These are phyloP conservation scores for Craseonycteris thonglongyai DNA, from an alignment of 2,113 vertebrate species.

Conservation along the genomic window DNA sequence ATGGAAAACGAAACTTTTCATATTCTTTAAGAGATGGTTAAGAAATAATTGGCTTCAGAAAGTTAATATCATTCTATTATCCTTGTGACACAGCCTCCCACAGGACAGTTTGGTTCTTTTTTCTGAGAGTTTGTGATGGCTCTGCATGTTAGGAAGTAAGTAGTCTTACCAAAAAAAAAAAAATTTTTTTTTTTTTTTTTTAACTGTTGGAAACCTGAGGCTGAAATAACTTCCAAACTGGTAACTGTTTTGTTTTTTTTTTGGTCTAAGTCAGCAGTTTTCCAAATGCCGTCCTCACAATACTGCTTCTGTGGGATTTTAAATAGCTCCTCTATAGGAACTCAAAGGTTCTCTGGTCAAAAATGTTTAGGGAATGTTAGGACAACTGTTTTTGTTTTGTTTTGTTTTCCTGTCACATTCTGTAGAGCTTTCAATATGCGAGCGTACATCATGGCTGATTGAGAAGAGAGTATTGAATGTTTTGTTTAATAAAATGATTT, in stretches of 20 bases:
- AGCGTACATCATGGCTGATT: background rate
- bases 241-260: slow-evolving; percentile 25
- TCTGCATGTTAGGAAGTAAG: background rate
- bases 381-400: background rate
- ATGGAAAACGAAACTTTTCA: slow-evolving; percentile 3
- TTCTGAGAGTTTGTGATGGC: background rate
- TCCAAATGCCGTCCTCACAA: background rate
- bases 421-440: background rate
- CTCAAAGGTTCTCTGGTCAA: background rate
- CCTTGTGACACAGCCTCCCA: background rate
- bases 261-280: slow-evolving; percentile 26
- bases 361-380: background rate
- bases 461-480: background rate
- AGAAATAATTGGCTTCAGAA: slow-evolving; percentile 20
- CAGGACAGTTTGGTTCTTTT: background rate
- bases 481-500: background rate
- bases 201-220: background rate
- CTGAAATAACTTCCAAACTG: slow-evolving; percentile 18
- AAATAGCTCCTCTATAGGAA: background rate
- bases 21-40: slow-evolving; percentile 24
- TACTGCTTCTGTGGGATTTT: background rate
- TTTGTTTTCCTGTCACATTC: background rate
- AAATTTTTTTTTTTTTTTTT: background rate
- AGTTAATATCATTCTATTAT: background rate
- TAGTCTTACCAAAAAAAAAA: background rate